Evolutionary conservation across 2,888 invertebrate species (phyloP), one percentile per base, ranked within the genome.

Genomic region (Eudemis profundana): DNA sequence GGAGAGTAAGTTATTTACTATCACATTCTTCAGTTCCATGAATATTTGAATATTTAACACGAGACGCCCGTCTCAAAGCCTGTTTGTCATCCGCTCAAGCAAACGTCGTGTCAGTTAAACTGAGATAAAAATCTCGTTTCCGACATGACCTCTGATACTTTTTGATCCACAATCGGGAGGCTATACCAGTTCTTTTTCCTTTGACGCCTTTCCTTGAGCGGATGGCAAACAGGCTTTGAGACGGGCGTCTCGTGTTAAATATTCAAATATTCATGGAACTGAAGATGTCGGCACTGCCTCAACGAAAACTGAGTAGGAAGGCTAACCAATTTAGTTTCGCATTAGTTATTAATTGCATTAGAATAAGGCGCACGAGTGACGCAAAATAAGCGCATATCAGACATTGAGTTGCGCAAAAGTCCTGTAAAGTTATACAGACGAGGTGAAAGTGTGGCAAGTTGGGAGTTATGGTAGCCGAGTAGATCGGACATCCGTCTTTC

Each of bases 31-130:
- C 60, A 50, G 49, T 65, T 65, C 33, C 69, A 82, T 84, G 83
- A 83, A 85, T 84, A 84, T 79, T 76, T 83, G 70, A 85, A 83
- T 83, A 82, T 82, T 78, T 74, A 79, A 73, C 75, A 68, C 67
- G 66, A 69, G 68, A 53, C 57, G 61, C 61, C 61, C 57, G 71
- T n/a, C 70, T 80, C 81, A 78, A 81, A 83, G 78, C 70, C 42
- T 75, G 75, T 75, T 73, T 74, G 72, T 67, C 38, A 19, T 19
- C 38, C 3, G 44, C 33, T 36, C 17, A 10, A 44, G 14, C 42
- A 36, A 42, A 21, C n/a, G n/a, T n/a, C n/a, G n/a, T n/a, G n/a
- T n/a, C n/a, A n/a, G n/a, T n/a, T n/a, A n/a, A 33, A 8, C 33
- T 44, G 17, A 10, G 21, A 19, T 21, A 12, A 3, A n/a, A 44